phyloP scores from a whole-genome alignment of 2,888 invertebrate genomes.

The Lagria hirta region DNA sequence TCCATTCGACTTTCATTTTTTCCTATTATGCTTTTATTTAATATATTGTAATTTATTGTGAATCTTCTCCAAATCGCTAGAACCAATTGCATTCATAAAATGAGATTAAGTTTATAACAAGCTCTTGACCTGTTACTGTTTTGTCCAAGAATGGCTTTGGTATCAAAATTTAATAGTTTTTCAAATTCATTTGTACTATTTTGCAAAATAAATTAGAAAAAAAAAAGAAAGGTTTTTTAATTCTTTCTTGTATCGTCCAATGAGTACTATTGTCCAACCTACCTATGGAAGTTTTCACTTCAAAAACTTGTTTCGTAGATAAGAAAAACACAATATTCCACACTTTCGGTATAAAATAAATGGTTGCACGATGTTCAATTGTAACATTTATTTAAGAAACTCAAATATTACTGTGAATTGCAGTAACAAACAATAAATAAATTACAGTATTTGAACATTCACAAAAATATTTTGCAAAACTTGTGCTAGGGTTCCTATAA shows the following conservation, averaged over 20 bases:
- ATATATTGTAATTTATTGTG: conserved; percentile 13
- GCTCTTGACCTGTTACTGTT: conserved; percentile 5
- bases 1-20: conserved; percentile 8
- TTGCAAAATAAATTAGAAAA: conserved; percentile 18
- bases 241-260: background rate
- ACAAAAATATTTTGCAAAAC: conserved; percentile 15
- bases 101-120: conserved; percentile 4
- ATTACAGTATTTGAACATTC: conserved; percentile 26
- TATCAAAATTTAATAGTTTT: conserved; percentile 11
- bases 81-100: conserved; percentile 6
- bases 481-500: conserved; percentile 34
- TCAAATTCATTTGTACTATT: conserved; percentile 17
- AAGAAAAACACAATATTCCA: no score
- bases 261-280: no score
- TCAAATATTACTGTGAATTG: conserved; percentile 29
- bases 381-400: conserved; percentile 31
- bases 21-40: conserved; percentile 14
- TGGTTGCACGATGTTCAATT: conserved; percentile 3
- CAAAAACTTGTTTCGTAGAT: no score
- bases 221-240: background rate
- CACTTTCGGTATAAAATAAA: conserved; percentile 1
- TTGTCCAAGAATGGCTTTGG: background rate
- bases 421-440: conserved; percentile 25
- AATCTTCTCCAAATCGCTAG: conserved; percentile 11
- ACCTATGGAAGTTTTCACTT: no score